Conservation (phyloP, 2,797 vertebrate genomes). For the Dallia pectoralis region DNA sequence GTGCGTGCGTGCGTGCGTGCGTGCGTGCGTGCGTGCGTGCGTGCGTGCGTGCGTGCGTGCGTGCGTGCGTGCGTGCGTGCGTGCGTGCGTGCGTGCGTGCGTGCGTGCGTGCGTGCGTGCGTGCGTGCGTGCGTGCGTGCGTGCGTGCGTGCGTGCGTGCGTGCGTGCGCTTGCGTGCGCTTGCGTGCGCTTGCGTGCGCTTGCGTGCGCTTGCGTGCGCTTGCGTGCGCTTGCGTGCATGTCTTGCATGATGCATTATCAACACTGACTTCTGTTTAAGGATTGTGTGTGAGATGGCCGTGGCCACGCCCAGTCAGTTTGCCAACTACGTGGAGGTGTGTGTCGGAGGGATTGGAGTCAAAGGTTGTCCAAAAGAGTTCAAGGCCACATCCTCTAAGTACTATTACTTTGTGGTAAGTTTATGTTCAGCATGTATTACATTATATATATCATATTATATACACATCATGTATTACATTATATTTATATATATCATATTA, state of each 20-base stretch:
- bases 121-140: neutral
- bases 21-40: neutral
- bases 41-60: neutral
- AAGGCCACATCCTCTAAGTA: constrained; percentile 91
- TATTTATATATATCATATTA: too few relatives aligned
- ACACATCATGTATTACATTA: too few relatives aligned
- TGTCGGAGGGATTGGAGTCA: constrained; percentile 85
- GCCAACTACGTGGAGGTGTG: constrained; percentile 93
- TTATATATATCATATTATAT: too few relatives aligned
- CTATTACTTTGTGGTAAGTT: constrained; percentile 97
- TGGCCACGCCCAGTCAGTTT: constrained; percentile 90
- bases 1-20: neutral
- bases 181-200: neutral
- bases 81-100: neutral
- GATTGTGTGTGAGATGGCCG: constrained; percentile 98
- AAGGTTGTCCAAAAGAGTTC: constrained; percentile 87
- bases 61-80: neutral
- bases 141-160: neutral
- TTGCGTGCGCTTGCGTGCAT: neutral
- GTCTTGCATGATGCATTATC: neutral
- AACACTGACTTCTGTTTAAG: constrained; percentile 65
- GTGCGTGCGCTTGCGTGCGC: neutral
- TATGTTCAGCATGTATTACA: neutral
- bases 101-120: neutral
- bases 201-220: constrained; percentile 4